These are phyloP conservation scores for Ctena decussata DNA, from an alignment of 2,888 invertebrate genomes.

Conservation along the genomic window DNA sequence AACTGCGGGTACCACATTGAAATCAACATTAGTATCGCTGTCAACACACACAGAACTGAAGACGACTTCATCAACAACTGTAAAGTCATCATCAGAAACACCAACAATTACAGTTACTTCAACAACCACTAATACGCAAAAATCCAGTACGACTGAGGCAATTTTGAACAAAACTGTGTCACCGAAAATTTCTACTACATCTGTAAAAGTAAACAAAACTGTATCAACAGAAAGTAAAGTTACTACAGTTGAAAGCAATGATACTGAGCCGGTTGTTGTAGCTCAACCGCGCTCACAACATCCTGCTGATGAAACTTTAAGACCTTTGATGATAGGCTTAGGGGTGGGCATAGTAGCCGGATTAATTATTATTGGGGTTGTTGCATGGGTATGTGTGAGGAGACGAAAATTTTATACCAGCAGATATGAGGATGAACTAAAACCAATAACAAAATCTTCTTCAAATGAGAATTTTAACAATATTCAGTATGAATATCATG, in stretches of 20 bases:
- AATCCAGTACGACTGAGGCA: not conserved
- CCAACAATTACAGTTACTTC: not conserved
- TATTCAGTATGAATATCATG: constrained; percentile 55
- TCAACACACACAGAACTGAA: not conserved
- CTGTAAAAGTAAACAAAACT: not conserved
- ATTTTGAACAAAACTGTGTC: not conserved
- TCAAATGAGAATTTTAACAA: constrained; percentile 57
- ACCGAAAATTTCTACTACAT: not conserved
- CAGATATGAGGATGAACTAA: constrained; percentile 60
- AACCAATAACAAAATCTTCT: constrained; percentile 56
- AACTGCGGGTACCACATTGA: not conserved
- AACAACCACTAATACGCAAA: not conserved
- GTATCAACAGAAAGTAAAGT: not conserved
- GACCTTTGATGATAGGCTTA: constrained; percentile 70
- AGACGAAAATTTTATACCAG: constrained; percentile 62
- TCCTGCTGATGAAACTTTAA: constrained; percentile 61
- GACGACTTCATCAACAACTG: constrained; percentile 12
- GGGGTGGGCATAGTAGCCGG: constrained; percentile 69
- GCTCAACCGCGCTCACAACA: constrained; percentile 31
- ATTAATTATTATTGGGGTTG: constrained; percentile 64
- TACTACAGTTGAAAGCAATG: not conserved
- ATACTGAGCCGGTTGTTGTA: constrained; percentile 24
- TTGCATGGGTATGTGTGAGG: constrained; percentile 61
- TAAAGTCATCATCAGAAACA: not conserved
- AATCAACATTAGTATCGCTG: not conserved